Conservation (phyloP, 2,797 vertebrate genomes). For the Anabacerthia variegaticeps region DNA sequence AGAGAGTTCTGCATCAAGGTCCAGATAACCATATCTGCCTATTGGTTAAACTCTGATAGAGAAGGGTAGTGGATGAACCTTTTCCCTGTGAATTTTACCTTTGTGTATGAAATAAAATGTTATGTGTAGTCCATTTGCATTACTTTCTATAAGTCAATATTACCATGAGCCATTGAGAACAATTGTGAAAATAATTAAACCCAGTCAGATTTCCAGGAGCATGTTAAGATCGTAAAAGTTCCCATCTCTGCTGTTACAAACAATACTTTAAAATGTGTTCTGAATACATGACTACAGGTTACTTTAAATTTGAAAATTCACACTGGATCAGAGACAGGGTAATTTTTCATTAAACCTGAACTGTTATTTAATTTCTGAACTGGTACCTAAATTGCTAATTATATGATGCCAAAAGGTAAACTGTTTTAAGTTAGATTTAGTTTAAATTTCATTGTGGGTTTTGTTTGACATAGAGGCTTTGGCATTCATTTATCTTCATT, state of each 20-base stretch:
- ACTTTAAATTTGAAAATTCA: constrained; percentile 73
- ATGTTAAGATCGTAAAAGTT: constrained; percentile 3
- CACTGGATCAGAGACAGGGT: constrained; percentile 81
- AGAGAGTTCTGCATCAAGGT: not conserved
- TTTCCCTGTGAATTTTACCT: not conserved
- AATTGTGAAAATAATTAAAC: not conserved
- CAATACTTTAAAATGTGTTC: not conserved
- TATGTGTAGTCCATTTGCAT: not conserved
- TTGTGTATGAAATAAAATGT: not conserved
- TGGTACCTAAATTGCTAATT: constrained; percentile 74
- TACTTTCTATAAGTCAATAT: not conserved
- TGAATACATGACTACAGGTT: constrained; percentile 21
- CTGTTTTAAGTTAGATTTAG: constrained; percentile 85
- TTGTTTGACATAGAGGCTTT: constrained; percentile 62
- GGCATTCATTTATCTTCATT: constrained; percentile 37
- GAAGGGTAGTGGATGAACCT: not conserved
- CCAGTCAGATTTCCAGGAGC: not conserved
- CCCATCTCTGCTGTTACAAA: not conserved
- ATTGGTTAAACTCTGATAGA: not conserved
- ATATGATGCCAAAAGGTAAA: constrained; percentile 80
- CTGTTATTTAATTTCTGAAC: constrained; percentile 82
- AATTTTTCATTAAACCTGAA: constrained; percentile 85
- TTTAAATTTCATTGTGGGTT: constrained; percentile 84
- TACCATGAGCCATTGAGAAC: not conserved
- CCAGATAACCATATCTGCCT: not conserved